phyloP scores from a whole-genome alignment of 2,797 vertebrate genomes.

The Mormyrops boulengeri region DNA sequence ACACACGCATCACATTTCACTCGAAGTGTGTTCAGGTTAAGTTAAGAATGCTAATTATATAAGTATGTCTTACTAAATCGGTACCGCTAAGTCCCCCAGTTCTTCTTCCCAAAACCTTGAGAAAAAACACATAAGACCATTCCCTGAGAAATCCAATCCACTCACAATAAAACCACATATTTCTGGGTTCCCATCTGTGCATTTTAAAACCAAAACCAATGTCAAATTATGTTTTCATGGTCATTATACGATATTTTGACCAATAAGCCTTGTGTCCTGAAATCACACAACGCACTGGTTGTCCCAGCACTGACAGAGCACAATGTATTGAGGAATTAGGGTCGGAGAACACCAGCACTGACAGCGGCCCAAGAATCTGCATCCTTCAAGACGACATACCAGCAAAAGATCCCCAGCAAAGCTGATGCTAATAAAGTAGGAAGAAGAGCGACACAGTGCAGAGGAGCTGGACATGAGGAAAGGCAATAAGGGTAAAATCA shows the following conservation, averaged over 20 bases:
- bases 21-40: conserved; percentile 17
- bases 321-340: background rate
- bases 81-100: background rate
- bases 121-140: background rate
- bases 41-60: conserved; percentile 31
- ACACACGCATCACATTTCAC: conserved; percentile 28
- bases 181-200: background rate
- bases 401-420: background rate
- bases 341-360: background rate
- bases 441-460: background rate
- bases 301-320: background rate
- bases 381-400: background rate
- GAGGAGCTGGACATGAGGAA: background rate
- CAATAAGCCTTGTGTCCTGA: background rate
- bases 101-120: background rate
- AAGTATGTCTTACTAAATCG: background rate
- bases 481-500: conserved; percentile 19
- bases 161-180: background rate
- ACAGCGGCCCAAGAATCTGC: background rate
- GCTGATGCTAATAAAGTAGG: background rate
- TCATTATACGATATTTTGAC: background rate
- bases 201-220: conserved; percentile 11
- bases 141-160: background rate
- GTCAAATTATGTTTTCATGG: conserved; percentile 6
- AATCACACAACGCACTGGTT: background rate